Percentiles rank a stretch among this genome's conserved stretches.
phyloP scores from a whole-genome alignment of 2,888 invertebrate genomes.

The Philaethria dido region DNA sequence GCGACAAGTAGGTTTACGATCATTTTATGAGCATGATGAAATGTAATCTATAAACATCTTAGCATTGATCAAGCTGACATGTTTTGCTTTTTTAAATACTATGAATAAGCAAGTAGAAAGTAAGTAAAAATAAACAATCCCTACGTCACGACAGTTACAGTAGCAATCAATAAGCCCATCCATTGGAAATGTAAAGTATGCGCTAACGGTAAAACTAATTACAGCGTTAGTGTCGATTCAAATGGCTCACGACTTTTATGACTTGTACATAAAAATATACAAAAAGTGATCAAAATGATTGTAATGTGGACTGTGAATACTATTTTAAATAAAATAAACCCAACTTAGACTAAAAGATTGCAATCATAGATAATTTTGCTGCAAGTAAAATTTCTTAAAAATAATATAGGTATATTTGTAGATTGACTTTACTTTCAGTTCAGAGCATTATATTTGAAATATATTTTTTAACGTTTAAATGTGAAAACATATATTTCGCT shows the following conservation, averaged over 20 bases:
- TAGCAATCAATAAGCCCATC: slow-evolving; percentile 59
- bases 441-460: background rate
- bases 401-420: background rate
- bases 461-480: too few species aligned
- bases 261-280: slow-evolving; percentile 62
- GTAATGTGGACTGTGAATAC: slow-evolving; percentile 59
- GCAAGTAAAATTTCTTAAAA: background rate
- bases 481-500: slow-evolving; percentile 11
- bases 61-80: slow-evolving; percentile 31
- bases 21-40: slow-evolving; percentile 7
- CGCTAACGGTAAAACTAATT: slow-evolving; percentile 78
- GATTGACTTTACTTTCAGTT: background rate
- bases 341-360: background rate
- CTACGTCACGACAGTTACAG: slow-evolving; percentile 63
- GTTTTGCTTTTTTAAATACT: background rate
- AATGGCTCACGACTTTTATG: slow-evolving; percentile 68
- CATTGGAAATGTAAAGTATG: slow-evolving; percentile 69
- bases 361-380: background rate
- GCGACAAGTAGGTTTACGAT: slow-evolving; percentile 15
- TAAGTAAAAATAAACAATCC: slow-evolving; percentile 62
- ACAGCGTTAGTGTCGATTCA: slow-evolving; percentile 74
- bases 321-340: slow-evolving; percentile 40
- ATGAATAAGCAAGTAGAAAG: slow-evolving; percentile 28
- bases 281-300: slow-evolving; percentile 65
- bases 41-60: slow-evolving; percentile 14